Evolutionary conservation across 2,888 invertebrate genomes (phyloP).

Genomic region (Oasisia sp.): DNA sequence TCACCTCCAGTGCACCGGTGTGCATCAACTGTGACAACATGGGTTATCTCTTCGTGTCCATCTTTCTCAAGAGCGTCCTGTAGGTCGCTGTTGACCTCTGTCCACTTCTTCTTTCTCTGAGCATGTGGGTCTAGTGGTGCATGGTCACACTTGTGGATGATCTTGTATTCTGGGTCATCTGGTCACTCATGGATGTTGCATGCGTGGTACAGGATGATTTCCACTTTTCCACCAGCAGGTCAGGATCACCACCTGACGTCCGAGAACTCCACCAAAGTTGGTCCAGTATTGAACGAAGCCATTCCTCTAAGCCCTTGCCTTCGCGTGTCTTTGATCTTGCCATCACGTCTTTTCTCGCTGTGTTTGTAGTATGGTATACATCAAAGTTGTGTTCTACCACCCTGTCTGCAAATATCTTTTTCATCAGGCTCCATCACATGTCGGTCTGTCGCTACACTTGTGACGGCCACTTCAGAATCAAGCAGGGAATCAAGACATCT

Average conservation of each 20-base stretch:
- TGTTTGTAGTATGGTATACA: not conserved
- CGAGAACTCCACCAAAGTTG: slow-evolving; percentile 20
- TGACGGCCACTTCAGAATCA: not conserved
- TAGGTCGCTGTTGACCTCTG: too few species aligned
- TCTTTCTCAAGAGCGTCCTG: too few species aligned
- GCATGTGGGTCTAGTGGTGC: not conserved
- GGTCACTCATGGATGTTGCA: not conserved
- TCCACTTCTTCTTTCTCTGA: not conserved
- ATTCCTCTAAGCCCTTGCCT: not conserved
- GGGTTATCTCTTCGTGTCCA: too few species aligned
- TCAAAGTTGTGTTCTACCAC: not conserved
- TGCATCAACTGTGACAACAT: too few species aligned
- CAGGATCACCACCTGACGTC: slow-evolving; percentile 19
- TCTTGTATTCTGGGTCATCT: not conserved
- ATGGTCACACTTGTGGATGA: slow-evolving; percentile 19
- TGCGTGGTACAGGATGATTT: slow-evolving; percentile 14
- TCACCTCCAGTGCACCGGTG: too few species aligned
- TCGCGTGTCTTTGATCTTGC: not conserved
- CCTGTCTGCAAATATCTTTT: not conserved
- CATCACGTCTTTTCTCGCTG: slow-evolving; percentile 10
- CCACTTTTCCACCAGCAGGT: slow-evolving; percentile 13
- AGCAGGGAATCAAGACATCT: not conserved
- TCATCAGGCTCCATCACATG: not conserved
- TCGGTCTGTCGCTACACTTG: slow-evolving; percentile 17
- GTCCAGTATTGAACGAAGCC: not conserved